Base-by-base conservation (phyloP, 2,797 vertebrate species). In the Petrocephalus sullivani region DNA sequence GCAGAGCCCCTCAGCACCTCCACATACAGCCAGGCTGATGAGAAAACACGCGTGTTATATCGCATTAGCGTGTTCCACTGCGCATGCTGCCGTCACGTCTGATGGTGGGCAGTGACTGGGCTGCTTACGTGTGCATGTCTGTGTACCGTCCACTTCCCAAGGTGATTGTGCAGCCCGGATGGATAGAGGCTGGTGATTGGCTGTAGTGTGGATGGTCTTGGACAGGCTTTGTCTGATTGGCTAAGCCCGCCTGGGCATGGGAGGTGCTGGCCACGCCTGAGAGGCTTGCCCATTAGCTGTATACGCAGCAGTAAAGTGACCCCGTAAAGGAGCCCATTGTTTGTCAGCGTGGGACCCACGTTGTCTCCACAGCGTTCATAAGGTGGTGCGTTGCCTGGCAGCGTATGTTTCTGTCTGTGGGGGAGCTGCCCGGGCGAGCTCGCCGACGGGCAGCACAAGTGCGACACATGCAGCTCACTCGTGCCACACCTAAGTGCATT, bases 251-350 rank as follows among this genome's bases (percentile, higher is more conserved):
- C 41, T 28, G 49, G 54, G 23, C 21, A 23, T 58, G 84, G 53
- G 85, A 21, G 85, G 53, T 37, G 33, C 85, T 41, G n/a, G 64
- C 46, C 64, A 53, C 4, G 28, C 58, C n/a, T 2, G 37, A 51
- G 60, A 64, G 23, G 81, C 81, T 64, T 56, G 87, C 87, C 51
- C 91, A 92, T 90, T 91, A 91, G 91, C 90, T 90, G 93, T 91
- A 91, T 91, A 89, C 78, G 90, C 3, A 49, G 90, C 92, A 90
- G 94, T 92, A 95, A 95, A 10, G 89, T 75, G 41, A 94, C 89
- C 92, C 88, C 89, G 93, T 94, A 96, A 96, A 95, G 95, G 91
- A 81, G 75, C 88, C 89, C 86, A 91, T 95, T 96, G 95, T 96
- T 92, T 87, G 87, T 87, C 81, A 89, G 87, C 90, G 89, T 90